Percentiles rank a stretch among this genome's conserved stretches.
These are phyloP conservation scores for Cephalotes varians DNA, from an alignment of 2,888 invertebrate genomes.

Conservation along the genomic window DNA sequence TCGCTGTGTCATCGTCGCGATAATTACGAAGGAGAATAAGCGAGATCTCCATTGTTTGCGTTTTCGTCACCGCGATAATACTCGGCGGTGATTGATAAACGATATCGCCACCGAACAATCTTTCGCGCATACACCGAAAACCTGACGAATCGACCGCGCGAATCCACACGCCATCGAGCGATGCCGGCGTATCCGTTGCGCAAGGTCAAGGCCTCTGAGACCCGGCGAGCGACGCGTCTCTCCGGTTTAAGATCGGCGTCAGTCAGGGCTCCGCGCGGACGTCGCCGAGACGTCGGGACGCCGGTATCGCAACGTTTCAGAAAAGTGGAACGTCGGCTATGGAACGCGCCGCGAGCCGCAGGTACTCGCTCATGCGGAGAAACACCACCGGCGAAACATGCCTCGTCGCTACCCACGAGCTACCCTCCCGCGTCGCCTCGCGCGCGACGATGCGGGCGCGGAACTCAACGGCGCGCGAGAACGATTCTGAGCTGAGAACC, in stretches of 20 bases:
- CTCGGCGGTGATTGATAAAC: slow-evolving; percentile 9
- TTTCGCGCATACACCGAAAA: slow-evolving; percentile 14
- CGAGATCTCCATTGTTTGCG: not conserved
- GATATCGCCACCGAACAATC: not conserved
- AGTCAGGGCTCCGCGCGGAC: slow-evolving; percentile 32
- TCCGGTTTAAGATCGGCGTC: slow-evolving; percentile 65
- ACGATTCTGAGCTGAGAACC: not conserved
- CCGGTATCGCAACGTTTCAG: not conserved
- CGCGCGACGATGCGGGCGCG: not conserved
- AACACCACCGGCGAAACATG: not conserved
- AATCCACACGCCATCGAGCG: slow-evolving; percentile 59
- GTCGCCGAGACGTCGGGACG: not conserved
- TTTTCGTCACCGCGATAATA: not conserved
- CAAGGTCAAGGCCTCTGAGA: slow-evolving; percentile 70
- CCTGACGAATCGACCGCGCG: slow-evolving; percentile 24
- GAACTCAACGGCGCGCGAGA: not conserved
- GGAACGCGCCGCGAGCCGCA: not conserved
- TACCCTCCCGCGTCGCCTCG: not conserved
- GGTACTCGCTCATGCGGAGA: not conserved
- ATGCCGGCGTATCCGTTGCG: not conserved
- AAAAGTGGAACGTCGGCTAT: not conserved
- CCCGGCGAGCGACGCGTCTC: slow-evolving; percentile 57
- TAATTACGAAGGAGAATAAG: slow-evolving; percentile 3
- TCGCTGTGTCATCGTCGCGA: not conserved
- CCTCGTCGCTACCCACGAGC: not conserved